These are phyloP conservation scores for Drosophila rhopaloa DNA, from an alignment of 1,140 invertebrate genomes.

Conservation along the genomic window DNA sequence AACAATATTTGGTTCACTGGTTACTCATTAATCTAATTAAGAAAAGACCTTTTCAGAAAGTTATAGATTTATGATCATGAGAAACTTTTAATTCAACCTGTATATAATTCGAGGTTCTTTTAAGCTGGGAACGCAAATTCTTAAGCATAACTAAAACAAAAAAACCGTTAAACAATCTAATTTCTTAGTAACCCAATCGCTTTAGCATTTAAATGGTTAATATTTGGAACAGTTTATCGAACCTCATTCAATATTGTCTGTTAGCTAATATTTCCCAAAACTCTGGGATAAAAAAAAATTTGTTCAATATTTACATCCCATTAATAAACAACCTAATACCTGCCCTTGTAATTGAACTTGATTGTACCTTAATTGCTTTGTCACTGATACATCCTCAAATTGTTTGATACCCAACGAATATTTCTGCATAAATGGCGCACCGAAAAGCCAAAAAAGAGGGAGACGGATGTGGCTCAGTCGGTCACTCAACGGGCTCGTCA, in stretches of 20 bases:
- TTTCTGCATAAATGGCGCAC: constrained; percentile 56
- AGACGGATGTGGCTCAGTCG: constrained; percentile 16
- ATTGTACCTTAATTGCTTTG: constrained; percentile 39
- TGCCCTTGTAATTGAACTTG: constrained; percentile 20
- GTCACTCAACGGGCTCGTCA: constrained; percentile 68
- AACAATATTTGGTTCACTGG: background rate
- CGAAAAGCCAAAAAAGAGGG: constrained; percentile 46
- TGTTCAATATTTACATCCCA: background rate
- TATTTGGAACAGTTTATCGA: too few species aligned
- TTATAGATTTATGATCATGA: too few species aligned
- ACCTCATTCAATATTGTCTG: background rate
- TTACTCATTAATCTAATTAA: constrained; percentile 7
- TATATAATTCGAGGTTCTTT: too few species aligned
- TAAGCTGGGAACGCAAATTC: background rate
- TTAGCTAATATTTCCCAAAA: background rate
- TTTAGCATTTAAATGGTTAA: too few species aligned
- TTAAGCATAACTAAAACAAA: background rate
- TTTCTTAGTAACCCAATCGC: too few species aligned
- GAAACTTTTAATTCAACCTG: too few species aligned
- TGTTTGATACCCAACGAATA: constrained; percentile 31
- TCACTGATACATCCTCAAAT: constrained; percentile 36
- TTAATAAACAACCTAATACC: background rate
- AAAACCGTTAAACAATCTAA: too few species aligned
- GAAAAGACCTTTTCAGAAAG: background rate
- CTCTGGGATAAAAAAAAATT: background rate